Conservation (phyloP, 2,888 invertebrate genomes). For the Aphrophora alni region DNA sequence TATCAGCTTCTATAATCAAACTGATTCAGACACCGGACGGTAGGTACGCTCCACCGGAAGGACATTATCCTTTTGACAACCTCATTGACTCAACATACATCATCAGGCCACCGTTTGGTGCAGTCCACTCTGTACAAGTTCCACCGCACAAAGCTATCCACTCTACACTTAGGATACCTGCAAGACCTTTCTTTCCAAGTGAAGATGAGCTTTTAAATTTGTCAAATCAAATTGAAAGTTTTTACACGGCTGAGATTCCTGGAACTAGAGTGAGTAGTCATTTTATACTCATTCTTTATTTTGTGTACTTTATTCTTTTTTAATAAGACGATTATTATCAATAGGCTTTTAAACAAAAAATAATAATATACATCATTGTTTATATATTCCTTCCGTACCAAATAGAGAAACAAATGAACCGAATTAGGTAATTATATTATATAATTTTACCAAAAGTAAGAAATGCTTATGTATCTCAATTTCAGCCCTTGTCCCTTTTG, state of each 20-base stretch:
- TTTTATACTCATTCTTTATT: neutral
- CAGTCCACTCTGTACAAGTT: conserved; percentile 43
- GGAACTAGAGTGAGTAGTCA: conserved; percentile 44
- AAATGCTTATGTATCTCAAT: too few species aligned
- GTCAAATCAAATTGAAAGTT: conserved; percentile 45
- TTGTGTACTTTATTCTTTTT: too few species aligned
- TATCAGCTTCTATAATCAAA: conserved; percentile 48
- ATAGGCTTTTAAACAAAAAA: too few species aligned
- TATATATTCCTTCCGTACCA: too few species aligned
- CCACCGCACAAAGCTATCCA: conserved; percentile 46
- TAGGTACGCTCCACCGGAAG: conserved; percentile 53
- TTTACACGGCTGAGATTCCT: conserved; percentile 41
- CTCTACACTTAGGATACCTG: conserved; percentile 35
- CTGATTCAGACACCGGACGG: conserved; percentile 60
- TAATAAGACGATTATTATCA: too few species aligned
- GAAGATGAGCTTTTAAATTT: conserved; percentile 40
- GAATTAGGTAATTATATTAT: too few species aligned
- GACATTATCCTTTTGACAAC: conserved; percentile 58
- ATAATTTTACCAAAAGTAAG: too few species aligned
- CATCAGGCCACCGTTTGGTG: conserved; percentile 58
- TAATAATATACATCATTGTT: too few species aligned
- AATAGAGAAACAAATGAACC: too few species aligned
- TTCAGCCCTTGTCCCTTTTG: too few species aligned
- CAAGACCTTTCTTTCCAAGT: conserved; percentile 41
- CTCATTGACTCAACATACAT: conserved; percentile 66